Base-by-base conservation (phyloP, 2,113 vertebrate species). In the Connochaetes taurinus region DNA sequence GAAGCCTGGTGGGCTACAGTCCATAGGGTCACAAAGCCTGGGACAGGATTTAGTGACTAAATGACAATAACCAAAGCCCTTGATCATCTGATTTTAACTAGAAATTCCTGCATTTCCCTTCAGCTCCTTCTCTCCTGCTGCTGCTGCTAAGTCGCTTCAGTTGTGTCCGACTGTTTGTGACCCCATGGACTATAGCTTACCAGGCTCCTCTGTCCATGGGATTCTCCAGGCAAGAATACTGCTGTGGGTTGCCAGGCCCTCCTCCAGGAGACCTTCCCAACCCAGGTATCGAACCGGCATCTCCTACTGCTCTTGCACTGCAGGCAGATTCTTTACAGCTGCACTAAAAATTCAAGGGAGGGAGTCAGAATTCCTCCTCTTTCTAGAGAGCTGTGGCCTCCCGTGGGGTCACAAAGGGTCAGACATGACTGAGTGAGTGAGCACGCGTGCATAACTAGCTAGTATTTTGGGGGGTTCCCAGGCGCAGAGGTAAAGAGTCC, bases 31-130 rank as follows among this genome's bases (percentile, higher is more conserved):
- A 71, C 10, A 71, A 40, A 71, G n/a, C 36, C 19, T 71, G 19
- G 67, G 67, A 40, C 67, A 71, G n/a, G 67, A 71, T 40, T 71
- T 71, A 71, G n/a, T 23, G n/a, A 71, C 19, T 71, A 71, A 71
- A 43, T 27, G 23, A 76, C 71, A 40, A 13, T 76, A 76, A 43
- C 3, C 13, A 76, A 43, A 43, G 74, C 7, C 52, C 87, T 80
- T 82, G 55, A 86, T 86, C 55, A 90, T 43, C 71, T 76, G 64
- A 88, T 12, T 96, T 89, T 29, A n/a, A 76, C 43, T 90, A 57
- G 52, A 86, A 96, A 96, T 81, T 88, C 29, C 33, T 53, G 12
- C 52, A 23, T 86, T 90, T 62, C 17, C 43, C 19, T 76, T 78
- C 2, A 27, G 76, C 12, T 80, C 10, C 27, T 80, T 81, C 17